phyloP scores from a whole-genome alignment of 2,797 vertebrate genomes.

The Tiaroga cobitis region DNA sequence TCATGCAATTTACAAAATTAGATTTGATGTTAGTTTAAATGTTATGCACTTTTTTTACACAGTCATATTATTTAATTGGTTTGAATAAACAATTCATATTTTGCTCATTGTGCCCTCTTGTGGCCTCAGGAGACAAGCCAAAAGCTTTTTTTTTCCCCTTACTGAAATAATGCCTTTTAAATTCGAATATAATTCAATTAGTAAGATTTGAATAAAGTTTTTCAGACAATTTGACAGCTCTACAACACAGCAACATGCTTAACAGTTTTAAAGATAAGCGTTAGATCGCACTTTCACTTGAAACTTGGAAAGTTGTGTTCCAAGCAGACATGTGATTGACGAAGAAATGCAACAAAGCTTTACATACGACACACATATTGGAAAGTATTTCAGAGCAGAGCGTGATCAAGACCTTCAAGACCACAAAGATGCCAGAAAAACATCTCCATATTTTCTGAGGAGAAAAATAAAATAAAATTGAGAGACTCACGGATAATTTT shows the following conservation, averaged over 20 bases:
- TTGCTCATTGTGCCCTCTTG: neutral
- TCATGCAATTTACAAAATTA: neutral
- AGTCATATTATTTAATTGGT: neutral
- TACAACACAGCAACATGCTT: constrained; percentile 23
- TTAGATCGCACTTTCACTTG: neutral
- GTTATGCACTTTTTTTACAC: neutral
- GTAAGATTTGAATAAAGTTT: neutral
- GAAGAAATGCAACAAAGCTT: constrained; percentile 1
- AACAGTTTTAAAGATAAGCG: constrained; percentile 1
- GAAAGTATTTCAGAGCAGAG: neutral
- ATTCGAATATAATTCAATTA: neutral
- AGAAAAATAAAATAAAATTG: neutral
- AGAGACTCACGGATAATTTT: neutral
- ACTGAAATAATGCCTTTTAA: neutral
- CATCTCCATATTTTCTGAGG: neutral
- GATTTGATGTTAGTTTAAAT: neutral
- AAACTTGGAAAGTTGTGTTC: constrained; percentile 3
- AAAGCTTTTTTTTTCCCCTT: too few relatives aligned
- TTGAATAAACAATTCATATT: neutral
- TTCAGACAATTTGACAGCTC: neutral
- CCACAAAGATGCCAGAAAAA: constrained; percentile 8
- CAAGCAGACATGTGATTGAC: neutral
- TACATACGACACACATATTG: neutral
- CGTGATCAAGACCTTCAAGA: neutral
- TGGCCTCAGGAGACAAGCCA: neutral